Evolutionary conservation across 2,888 invertebrate species (phyloP), one percentile per base, ranked within the genome.

Genomic region (Schizotus pectinicornis): DNA sequence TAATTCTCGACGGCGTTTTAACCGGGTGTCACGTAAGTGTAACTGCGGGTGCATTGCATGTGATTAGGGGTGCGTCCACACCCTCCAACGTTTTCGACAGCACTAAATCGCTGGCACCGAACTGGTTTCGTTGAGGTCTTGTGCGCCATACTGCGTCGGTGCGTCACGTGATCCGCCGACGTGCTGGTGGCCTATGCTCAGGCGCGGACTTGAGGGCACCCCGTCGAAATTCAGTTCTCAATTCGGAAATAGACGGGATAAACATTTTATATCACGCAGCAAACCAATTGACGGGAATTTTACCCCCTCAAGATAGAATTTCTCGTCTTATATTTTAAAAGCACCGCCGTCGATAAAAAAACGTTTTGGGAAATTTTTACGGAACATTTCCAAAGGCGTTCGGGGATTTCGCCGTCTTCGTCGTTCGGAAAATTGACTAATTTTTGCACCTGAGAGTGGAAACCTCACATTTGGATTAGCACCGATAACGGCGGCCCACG

Each of bases 71-170:
- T 34, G 37, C 67, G 52, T 64, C 60, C 53, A 55, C 54, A 61
- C 64, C 56, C 60, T 32, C 2, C 32, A 33, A 41, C 14, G 32
- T 48, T 37, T 36, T 36, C 52, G 51, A 52, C 48, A 62, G 63
- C 53, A 69, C 69, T 69, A 56, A 67, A 62, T 55, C 55, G 57
- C 56, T 34, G 46, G 62, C 31, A 56, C 48, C 56, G 60, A 57
- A 61, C 55, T 55, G 62, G 56, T 57, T 56, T 50, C 36, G 42
- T 46, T 33, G 32, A 51, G 35, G 37, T 58, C 45, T 56, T 56
- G 60, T 36, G 56, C 53, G 74, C 73, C 75, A 74, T 74, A 76
- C 76, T 79, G 80, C 79, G 78, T 74, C 78, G 73, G 76, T 75
- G 74, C 75, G 70, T 80, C 79, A 79, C 78, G 79, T 79, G 79